Evolutionary conservation across 2,113 vertebrate species (phyloP), one percentile per base, ranked within the genome.

Genomic region (Melanocharis versteri): DNA sequence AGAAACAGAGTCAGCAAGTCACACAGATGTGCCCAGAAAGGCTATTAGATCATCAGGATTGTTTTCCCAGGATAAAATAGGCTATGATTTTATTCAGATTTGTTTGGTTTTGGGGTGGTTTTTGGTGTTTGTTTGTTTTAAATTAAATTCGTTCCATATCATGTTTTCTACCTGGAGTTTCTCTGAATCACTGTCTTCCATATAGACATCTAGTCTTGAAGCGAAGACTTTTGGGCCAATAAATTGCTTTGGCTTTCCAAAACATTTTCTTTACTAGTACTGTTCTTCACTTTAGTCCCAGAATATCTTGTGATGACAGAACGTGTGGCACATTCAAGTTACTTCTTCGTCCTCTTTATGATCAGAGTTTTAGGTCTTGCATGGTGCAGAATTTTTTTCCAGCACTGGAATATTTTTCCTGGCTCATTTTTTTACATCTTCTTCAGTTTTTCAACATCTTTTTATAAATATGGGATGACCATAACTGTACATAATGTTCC

Each of bases 371-470:
- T 19, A 65, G 37, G 40, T 65, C 42, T 86, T 70, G 35, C 6
- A 40, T 8, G 15, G 23, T 24, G 11, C 24, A 87, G n/a, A 53
- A 5, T 15, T 16, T 27, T 87, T 76, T 93, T 93, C 7, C 40
- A 89, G 1, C 31, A 53, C 18, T 77, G 23, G 33, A 61, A 83
- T 91, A 50, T 62, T 90, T 94, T 93, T 83, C 13, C 68, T 88
- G 87, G 56, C 42, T 90, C 42, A 15, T 78, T 77, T 80, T 93
- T 73, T 85, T 57, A 45, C 45, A 82, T 72, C 70, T 72, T 89
- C 48, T 79, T 89, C 70, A 73, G 18, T 77, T 94, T 96, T 94
- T 80, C 82, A 95, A 77, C 19, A 61, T 69, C 31, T 76, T 94
- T 89, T 95, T 66, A 70, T 56, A 88, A 90, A 62, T 50, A 56